Percentiles rank a stretch among this genome's conserved stretches.
Evolutionary conservation across 2,113 vertebrate genomes (phyloP).

Genomic region (Embiotoca jacksoni): DNA sequence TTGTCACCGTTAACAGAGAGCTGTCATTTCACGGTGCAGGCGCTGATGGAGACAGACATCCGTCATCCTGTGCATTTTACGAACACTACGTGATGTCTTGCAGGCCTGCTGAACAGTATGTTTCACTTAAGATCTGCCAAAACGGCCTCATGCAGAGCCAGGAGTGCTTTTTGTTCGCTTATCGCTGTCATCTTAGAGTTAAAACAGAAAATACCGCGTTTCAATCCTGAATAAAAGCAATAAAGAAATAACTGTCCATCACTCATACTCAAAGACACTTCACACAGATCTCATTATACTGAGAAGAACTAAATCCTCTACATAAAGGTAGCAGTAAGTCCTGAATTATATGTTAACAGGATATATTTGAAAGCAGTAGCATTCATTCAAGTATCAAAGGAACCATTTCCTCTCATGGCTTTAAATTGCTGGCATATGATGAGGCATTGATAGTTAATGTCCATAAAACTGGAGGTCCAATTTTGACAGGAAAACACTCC

Average conservation of each 20-base stretch:
- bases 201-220: conserved; percentile 17
- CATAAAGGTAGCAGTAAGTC: conserved; percentile 23
- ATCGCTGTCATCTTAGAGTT: conserved; percentile 39
- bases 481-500: background rate
- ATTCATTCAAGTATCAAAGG: conserved; percentile 31
- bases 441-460: background rate
- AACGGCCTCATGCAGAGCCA: conserved; percentile 25
- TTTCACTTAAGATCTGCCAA: conserved; percentile 65
- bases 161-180: conserved; percentile 52
- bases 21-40: conserved; percentile 73
- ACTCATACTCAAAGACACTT: conserved; percentile 53
- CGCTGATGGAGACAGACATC: conserved; percentile 76
- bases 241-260: conserved; percentile 59
- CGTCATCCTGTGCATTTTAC: conserved; percentile 62
- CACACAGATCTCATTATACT: conserved; percentile 47
- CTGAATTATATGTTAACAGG: conserved; percentile 23
- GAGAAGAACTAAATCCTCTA: conserved; percentile 19
- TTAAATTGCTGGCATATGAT: conserved; percentile 16
- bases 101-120: conserved; percentile 57
- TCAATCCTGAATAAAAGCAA: conserved; percentile 18
- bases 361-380: conserved; percentile 32
- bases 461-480: background rate
- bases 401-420: conserved; percentile 4
- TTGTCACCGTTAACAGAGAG: conserved; percentile 75
- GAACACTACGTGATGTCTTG: conserved; percentile 61